These are phyloP conservation scores for Falcaria lacertinaria DNA, from an alignment of 2,888 invertebrate species.

Conservation along the genomic window DNA sequence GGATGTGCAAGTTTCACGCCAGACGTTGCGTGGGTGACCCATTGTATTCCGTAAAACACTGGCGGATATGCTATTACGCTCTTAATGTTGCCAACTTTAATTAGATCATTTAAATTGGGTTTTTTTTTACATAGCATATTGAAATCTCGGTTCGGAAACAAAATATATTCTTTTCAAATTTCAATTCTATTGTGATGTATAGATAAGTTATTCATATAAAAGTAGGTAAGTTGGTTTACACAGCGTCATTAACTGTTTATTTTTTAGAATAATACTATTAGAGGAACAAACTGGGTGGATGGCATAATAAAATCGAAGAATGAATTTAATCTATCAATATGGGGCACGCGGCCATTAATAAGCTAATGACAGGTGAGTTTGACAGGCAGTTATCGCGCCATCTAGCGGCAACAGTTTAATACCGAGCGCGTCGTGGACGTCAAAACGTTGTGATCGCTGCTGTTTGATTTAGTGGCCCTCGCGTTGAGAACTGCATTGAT, in stretches of 20 bases:
- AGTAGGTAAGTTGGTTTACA: constrained; percentile 8
- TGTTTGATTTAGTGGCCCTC: constrained; percentile 73
- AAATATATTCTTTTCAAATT: neutral
- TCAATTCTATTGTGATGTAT: constrained; percentile 5
- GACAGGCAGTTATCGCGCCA: constrained; percentile 75
- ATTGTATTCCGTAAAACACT: constrained; percentile 64
- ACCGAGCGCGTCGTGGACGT: constrained; percentile 67
- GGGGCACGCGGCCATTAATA: constrained; percentile 64
- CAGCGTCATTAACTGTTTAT: constrained; percentile 6
- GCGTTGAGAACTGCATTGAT: constrained; percentile 71
- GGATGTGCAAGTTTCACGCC: constrained; percentile 52
- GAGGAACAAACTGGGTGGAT: constrained; percentile 22
- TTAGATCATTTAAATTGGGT: constrained; percentile 48
- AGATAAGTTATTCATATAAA: constrained; percentile 11
- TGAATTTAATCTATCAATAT: constrained; percentile 60
- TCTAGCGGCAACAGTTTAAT: constrained; percentile 73
- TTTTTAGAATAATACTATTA: constrained; percentile 5
- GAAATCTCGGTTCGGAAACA: no score
- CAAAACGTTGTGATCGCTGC: constrained; percentile 71
- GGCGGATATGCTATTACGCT: constrained; percentile 52
- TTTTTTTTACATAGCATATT: no score
- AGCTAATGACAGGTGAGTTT: constrained; percentile 73
- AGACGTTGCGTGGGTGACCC: constrained; percentile 72
- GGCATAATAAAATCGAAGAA: constrained; percentile 52
- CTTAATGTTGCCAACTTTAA: constrained; percentile 48